These are phyloP conservation scores for Catharus fuscescens DNA, from an alignment of 2,113 vertebrate genomes.

Conservation along the genomic window DNA sequence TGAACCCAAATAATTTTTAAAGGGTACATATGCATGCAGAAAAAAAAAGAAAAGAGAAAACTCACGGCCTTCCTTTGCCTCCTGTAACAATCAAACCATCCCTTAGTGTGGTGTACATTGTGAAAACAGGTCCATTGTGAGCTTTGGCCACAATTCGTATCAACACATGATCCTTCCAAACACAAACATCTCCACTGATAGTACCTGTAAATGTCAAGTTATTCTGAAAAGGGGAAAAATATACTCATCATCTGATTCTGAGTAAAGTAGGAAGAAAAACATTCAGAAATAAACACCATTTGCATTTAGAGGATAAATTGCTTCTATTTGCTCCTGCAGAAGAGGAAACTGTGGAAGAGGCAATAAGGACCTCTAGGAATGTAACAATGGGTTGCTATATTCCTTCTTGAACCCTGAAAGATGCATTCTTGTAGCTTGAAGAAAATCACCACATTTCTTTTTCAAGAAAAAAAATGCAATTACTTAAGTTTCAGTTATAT, in stretches of 20 bases:
- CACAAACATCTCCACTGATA: constrained; percentile 99
- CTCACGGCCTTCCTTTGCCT: constrained; percentile 98
- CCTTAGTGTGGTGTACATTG: constrained; percentile 97
- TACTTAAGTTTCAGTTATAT: background rate
- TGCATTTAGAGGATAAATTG: background rate
- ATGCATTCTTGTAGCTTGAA: background rate
- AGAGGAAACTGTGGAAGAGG: background rate
- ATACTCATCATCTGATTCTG: constrained; percentile 67
- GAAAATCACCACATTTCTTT: background rate
- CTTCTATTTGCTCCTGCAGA: background rate
- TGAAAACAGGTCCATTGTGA: constrained; percentile 96
- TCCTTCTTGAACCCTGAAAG: background rate
- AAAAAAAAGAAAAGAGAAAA: background rate
- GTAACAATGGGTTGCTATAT: background rate
- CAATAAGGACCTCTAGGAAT: background rate
- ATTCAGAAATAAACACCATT: constrained; percentile 1
- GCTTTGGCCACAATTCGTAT: constrained; percentile 96
- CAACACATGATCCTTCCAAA: constrained; percentile 96
- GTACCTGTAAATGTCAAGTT: constrained; percentile 99
- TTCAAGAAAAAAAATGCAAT: background rate
- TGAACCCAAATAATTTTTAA: background rate
- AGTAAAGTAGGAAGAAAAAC: constrained; percentile 25
- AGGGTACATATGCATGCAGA: background rate
- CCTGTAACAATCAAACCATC: constrained; percentile 97
- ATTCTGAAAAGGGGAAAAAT: constrained; percentile 91